These are phyloP conservation scores for Fragum fragum DNA, from an alignment of 2,888 invertebrate genomes.

Conservation along the genomic window DNA sequence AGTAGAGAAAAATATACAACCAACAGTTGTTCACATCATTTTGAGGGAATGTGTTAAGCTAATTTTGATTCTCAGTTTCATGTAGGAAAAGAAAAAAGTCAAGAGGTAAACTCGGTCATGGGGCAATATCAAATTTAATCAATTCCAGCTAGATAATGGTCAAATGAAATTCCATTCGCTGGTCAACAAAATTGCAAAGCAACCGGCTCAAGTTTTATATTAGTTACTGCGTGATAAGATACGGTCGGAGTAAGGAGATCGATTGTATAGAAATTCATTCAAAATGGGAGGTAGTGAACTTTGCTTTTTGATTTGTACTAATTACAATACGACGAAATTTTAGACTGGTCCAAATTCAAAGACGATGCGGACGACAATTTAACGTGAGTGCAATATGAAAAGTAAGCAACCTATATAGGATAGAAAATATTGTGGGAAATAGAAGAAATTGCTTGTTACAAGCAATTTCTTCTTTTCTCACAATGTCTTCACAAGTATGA, in stretches of 20 bases:
- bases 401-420: too few relatives aligned
- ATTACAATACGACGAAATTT: too few relatives aligned
- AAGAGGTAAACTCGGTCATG: background rate
- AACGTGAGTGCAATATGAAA: too few relatives aligned
- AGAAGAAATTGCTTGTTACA: conserved; percentile 14
- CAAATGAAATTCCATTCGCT: conserved; percentile 25
- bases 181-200: conserved; percentile 24
- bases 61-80: background rate
- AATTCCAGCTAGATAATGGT: conserved; percentile 24
- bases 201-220: conserved; percentile 2
- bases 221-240: conserved; percentile 18
- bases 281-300: conserved; percentile 11
- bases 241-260: background rate
- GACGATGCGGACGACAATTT: too few relatives aligned
- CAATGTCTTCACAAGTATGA: too few relatives aligned
- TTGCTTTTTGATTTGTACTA: too few relatives aligned
- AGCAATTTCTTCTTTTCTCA: conserved; percentile 20
- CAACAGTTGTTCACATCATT: too few relatives aligned
- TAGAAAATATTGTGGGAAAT: conserved; percentile 9
- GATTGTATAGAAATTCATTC: background rate
- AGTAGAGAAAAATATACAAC: too few relatives aligned
- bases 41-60: too few relatives aligned
- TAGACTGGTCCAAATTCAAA: too few relatives aligned
- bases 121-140: conserved; percentile 28
- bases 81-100: background rate